phyloP scores from a whole-genome alignment of 64 coral and sea anemone genomes.

The Trachythela sp. region DNA sequence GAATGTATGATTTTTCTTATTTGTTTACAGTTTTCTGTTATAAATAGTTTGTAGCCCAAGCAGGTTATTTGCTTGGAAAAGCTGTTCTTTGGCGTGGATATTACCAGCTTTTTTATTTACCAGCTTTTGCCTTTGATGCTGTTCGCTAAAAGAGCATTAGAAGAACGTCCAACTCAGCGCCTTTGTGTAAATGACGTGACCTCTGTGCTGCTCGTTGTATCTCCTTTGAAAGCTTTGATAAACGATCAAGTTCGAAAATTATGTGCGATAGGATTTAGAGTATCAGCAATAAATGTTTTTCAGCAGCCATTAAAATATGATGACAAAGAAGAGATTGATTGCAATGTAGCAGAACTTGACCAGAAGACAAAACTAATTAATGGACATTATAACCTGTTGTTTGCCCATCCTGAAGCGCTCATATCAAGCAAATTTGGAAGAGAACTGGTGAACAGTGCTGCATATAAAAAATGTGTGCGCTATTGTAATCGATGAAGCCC shows the following conservation, averaged over 20 bases:
- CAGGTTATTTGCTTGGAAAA: background rate
- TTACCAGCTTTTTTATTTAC: background rate
- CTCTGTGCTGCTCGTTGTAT: background rate
- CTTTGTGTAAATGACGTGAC: background rate
- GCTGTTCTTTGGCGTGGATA: background rate
- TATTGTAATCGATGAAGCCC: background rate
- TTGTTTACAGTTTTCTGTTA: background rate
- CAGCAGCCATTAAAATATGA: background rate
- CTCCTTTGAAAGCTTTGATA: background rate
- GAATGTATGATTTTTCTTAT: background rate
- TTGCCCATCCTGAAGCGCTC: background rate
- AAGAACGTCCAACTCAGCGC: background rate
- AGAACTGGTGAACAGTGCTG: background rate
- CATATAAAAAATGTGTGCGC: background rate
- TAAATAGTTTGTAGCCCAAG: constrained; percentile 6
- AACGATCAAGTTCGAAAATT: background rate
- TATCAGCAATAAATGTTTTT: background rate
- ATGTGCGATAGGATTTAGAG: background rate
- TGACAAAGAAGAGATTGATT: background rate
- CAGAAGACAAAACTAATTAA: background rate
- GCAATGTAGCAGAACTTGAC: background rate
- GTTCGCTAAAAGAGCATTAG: background rate
- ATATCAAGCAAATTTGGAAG: constrained; percentile 2
- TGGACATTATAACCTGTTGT: background rate
- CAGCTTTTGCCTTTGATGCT: background rate